Evolutionary conservation across 2,113 vertebrate species (phyloP).

Genomic region (Felis catus): DNA sequence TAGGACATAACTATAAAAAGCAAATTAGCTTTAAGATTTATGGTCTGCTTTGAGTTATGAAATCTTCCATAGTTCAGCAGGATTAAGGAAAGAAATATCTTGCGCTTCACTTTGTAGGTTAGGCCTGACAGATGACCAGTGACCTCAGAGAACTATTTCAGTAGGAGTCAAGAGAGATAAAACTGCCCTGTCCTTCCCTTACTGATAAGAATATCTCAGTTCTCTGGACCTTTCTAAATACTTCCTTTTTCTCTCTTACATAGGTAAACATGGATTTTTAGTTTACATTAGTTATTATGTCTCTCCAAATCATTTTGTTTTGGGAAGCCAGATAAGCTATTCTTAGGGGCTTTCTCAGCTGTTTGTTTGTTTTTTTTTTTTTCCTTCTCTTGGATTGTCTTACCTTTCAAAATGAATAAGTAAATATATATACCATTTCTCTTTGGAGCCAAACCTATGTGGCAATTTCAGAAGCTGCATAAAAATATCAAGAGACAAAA

Average conservation of each 20-base stretch:
- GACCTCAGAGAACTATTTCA: not conserved
- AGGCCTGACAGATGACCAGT: not conserved
- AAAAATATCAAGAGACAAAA: not conserved
- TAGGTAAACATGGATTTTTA: not conserved
- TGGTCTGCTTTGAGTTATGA: not conserved
- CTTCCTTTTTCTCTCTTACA: not conserved
- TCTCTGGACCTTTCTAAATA: not conserved
- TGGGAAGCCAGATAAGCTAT: not conserved
- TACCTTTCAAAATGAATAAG: not conserved
- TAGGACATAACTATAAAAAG: not conserved
- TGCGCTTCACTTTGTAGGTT: not conserved
- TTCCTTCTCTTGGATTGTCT: not conserved
- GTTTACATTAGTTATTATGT: not conserved
- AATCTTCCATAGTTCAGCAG: not conserved
- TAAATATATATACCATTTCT: not conserved
- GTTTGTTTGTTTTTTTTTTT: not conserved
- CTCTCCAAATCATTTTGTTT: not conserved
- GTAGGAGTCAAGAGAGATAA: not conserved
- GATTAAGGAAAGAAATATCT: not conserved
- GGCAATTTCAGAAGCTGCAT: not conserved
- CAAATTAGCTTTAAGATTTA: not conserved
- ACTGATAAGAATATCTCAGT: not conserved
- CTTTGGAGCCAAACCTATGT: not conserved
- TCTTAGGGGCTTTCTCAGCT: not conserved
- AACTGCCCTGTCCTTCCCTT: not conserved